Evolutionary conservation across 2,888 invertebrate species (phyloP).

Genomic region (Pseudoips prasinana): DNA sequence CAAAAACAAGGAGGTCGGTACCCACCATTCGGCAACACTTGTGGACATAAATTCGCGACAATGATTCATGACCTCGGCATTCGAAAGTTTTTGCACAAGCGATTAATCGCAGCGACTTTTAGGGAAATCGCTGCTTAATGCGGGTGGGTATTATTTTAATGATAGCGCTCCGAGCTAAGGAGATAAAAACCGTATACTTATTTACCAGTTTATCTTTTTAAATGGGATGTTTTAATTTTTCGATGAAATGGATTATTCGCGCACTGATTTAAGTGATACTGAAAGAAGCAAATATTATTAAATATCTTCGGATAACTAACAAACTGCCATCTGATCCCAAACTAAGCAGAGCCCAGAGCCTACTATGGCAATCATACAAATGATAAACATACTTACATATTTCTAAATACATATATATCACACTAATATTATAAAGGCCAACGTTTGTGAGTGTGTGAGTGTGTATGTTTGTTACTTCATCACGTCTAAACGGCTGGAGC

Average conservation of each 20-base stretch:
- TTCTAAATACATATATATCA: too few relatives aligned
- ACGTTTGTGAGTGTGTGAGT: too few relatives aligned
- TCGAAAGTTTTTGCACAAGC: slow-evolving; percentile 67
- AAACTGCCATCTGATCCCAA: too few relatives aligned
- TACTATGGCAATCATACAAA: too few relatives aligned
- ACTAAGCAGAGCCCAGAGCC: too few relatives aligned
- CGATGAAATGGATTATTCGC: background rate
- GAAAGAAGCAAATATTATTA: too few relatives aligned
- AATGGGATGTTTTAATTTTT: slow-evolving; percentile 14
- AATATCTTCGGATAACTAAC: too few relatives aligned
- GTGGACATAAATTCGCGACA: slow-evolving; percentile 71
- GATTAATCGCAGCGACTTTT: slow-evolving; percentile 66
- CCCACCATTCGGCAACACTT: slow-evolving; percentile 37
- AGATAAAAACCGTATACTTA: slow-evolving; percentile 31
- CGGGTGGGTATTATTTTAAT: slow-evolving; percentile 34
- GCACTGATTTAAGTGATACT: too few relatives aligned
- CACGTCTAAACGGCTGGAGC: too few relatives aligned
- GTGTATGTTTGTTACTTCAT: too few relatives aligned
- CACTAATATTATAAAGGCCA: too few relatives aligned
- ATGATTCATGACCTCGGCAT: slow-evolving; percentile 73
- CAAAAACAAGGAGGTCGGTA: slow-evolving; percentile 54
- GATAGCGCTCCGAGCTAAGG: slow-evolving; percentile 28
- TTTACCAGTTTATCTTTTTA: slow-evolving; percentile 30
- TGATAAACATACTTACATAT: too few relatives aligned
- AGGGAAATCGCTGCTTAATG: slow-evolving; percentile 41